Evolutionary conservation across 2,113 vertebrate species (phyloP), one percentile per base, ranked within the genome.

Genomic region (Neogobius melanostomus): DNA sequence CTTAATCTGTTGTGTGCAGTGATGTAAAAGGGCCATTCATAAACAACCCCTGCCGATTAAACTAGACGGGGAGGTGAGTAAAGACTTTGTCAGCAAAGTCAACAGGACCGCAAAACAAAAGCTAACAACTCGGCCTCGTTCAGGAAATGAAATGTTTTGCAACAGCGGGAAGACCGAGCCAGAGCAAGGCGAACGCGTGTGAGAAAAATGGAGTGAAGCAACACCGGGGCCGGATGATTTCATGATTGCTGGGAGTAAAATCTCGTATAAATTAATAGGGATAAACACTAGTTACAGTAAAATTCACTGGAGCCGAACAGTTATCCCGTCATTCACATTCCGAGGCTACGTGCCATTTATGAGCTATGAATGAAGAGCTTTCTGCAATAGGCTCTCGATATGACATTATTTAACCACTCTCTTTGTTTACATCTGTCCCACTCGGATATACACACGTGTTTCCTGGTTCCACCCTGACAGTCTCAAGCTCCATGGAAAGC

Each of bases 81-180:
- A 85, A 87, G 76, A 79, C 74, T 69, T 57, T 79, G 77, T 85
- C 79, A 83, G 82, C 65, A 85, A 81, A 89, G 69, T 84, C 71
- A 82, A 82, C 63, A 76, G 72, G 60, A 78, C 70, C 75, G 45
- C 74, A 84, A 90, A 86, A 86, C 82, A 86, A 81, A 85, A 81
- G 68, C 73, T 78, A 80, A 84, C 81, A 88, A 87, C 84, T 87
- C 82, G 83, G 56, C 36, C 71, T 81, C 68, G 17, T 80, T 78
- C 85, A 90, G 85, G 85, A 90, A 90, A 86, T 87, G 47, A 88
- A 88, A 90, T 89, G 78, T 89, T 88, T 87, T 87, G 82, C 81
- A 83, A 85, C 76, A 84, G 83, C 81, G 72, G 74, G 74, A 86
- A 76, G 72, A 82, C 44, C n/a, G 71, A 65, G 68, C 69, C 73